phyloP scores from a whole-genome alignment of 2,888 invertebrate species.

The Hecatera dysodea region DNA sequence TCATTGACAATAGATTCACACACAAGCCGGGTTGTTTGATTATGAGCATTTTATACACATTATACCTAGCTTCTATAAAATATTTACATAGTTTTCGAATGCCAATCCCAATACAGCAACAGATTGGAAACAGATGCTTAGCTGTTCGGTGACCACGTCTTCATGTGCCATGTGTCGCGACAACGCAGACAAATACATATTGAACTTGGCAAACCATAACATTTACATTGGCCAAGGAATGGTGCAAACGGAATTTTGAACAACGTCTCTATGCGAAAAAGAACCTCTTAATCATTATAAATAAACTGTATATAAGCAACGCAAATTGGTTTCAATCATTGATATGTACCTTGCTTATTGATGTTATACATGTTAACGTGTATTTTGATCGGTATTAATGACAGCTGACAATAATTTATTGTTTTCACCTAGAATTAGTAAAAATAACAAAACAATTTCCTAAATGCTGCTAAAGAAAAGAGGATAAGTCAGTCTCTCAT shows the following conservation, averaged over 20 bases:
- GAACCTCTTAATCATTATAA: constrained; percentile 80
- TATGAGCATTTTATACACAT: constrained; percentile 72
- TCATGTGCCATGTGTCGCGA: constrained; percentile 77
- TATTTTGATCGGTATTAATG: constrained; percentile 68
- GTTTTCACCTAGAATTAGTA: constrained; percentile 76
- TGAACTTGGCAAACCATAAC: constrained; percentile 77
- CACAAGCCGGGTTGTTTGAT: constrained; percentile 61
- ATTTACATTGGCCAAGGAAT: constrained; percentile 64
- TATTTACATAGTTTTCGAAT: constrained; percentile 73
- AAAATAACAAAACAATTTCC: constrained; percentile 84
- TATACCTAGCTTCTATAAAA: constrained; percentile 72
- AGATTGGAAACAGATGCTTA: constrained; percentile 51
- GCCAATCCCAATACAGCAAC: constrained; percentile 65
- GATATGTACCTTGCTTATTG: constrained; percentile 87
- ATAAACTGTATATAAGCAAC: constrained; percentile 73
- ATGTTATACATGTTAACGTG: constrained; percentile 71
- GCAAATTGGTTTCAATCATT: constrained; percentile 78
- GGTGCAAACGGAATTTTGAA: constrained; percentile 84
- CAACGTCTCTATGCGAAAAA: constrained; percentile 87
- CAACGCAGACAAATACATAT: constrained; percentile 55
- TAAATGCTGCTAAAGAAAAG: constrained; percentile 88
- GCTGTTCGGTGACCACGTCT: constrained; percentile 62
- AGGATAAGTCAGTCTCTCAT: constrained; percentile 89
- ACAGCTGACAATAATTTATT: constrained; percentile 75
- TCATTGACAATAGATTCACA: constrained; percentile 63